Evolutionary conservation across 2,888 invertebrate genomes (phyloP).

Genomic region (Teleogryllus oceanicus): DNA sequence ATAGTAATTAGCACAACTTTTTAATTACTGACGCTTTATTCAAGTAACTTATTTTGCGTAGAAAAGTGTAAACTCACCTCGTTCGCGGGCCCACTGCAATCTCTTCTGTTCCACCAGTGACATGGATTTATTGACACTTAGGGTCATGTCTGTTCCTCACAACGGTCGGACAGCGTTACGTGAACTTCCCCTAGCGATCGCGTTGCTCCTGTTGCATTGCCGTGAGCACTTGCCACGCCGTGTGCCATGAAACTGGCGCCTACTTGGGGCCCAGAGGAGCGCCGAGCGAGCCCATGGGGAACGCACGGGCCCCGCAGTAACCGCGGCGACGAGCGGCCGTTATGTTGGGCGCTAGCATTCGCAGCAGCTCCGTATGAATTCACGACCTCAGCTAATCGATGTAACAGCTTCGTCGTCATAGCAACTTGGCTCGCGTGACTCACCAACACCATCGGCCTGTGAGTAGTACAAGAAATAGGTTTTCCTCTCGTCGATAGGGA

Average conservation of each 20-base stretch:
- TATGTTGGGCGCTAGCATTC: no score
- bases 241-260: no score
- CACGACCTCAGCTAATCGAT: background rate
- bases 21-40: background rate
- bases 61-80: conserved; percentile 59
- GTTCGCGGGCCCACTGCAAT: conserved; percentile 89
- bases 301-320: background rate
- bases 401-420: background rate
- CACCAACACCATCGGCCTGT: background rate
- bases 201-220: no score
- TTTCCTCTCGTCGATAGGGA: background rate
- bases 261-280: no score
- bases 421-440: conserved; percentile 18
- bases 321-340: background rate
- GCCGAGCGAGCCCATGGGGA: no score
- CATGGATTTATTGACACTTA: conserved; percentile 38
- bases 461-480: background rate
- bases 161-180: no score
- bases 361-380: no score
- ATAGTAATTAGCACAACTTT: no score
- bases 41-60: background rate
- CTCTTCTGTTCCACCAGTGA: conserved; percentile 83
- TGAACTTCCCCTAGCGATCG: no score
- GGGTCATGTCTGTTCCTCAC: conserved; percentile 25
- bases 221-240: no score